Base-by-base conservation (phyloP, 2,113 vertebrate species). In the Loxodonta africana region DNA sequence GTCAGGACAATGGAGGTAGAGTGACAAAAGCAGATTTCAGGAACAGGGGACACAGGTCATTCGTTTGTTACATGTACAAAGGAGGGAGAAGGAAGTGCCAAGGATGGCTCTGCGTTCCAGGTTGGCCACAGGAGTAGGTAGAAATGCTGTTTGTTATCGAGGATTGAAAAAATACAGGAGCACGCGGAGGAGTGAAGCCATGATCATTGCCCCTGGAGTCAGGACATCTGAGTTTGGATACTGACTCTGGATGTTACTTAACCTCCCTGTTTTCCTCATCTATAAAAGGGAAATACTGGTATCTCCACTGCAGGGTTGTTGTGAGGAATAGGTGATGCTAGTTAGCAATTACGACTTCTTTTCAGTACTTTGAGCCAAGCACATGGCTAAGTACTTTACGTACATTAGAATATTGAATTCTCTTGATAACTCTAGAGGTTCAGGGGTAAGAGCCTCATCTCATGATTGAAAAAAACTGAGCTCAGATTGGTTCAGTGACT, bases 201-300 rank as follows among this genome's bases (percentile, higher is more conserved):
- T 80, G 53, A 65, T 81, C 33, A 30, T 46, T 71, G n/a, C 37
- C 33, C 30, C 82, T 57, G 69, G n/a, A 37, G 71, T n/a, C 26
- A 44, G 67, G 51, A 88, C 33, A 91, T 20, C 25, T 86, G 51
- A 51, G 30, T 73, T 84, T 95, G 87, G 89, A 30, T 81, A 57
- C 73, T 37, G 77, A 46, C 71, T 74, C 15, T 88, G 17, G 51
- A 44, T 33, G 26, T 67, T 51, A 6, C 4, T 63, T 83, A 67
- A 65, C 51, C 37, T 73, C n/a, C 11, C 53, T 80, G 57, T 83
- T 88, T 88, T 93, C 85, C n/a, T 89, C 18, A 30, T 53, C 11
- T 92, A 10, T 95, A 82, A 71, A 87, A 73, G 95, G 84, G 46
- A 10, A 86, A 28, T 41, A n/a, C 60, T 25, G 81, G 37, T 33